Evolutionary conservation across 92 coral and sea anemone genomes (phyloP).

Genomic region (Montipora capitata): DNA sequence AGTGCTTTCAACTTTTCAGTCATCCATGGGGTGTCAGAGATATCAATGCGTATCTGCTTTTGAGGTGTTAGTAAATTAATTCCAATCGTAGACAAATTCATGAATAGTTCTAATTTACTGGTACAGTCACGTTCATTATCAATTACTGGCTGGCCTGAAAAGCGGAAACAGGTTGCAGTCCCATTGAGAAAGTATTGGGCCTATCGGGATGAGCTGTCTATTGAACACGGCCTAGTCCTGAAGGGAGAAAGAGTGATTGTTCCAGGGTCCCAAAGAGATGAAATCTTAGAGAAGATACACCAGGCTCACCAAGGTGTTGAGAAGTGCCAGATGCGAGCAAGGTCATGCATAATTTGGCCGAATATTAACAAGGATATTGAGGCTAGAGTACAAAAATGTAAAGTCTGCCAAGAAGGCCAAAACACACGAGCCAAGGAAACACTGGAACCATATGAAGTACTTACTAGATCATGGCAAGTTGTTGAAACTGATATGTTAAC

Average conservation of each 20-base stretch:
- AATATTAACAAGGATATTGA: not conserved
- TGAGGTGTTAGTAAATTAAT: too few species aligned
- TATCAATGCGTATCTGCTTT: too few species aligned
- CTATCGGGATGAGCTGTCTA: conserved; percentile 5
- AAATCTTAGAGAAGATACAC: conserved; percentile 11
- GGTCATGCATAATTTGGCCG: not conserved
- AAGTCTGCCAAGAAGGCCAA: not conserved
- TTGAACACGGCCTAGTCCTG: conserved; percentile 12
- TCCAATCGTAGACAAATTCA: too few species aligned
- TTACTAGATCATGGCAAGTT: too few species aligned
- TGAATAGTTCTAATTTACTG: too few species aligned
- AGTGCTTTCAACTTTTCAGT: too few species aligned
- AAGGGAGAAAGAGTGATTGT: conserved; percentile 28
- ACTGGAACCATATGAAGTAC: too few species aligned
- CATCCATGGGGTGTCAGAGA: too few species aligned
- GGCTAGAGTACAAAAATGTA: not conserved
- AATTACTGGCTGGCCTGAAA: conserved; percentile 5
- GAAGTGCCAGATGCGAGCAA: conserved; percentile 13
- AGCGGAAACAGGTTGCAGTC: not conserved
- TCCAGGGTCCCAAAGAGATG: conserved; percentile 11
- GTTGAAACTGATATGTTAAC: too few species aligned
- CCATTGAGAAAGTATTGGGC: not conserved
- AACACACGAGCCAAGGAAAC: not conserved
- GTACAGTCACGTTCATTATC: too few species aligned
- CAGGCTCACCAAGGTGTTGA: conserved; percentile 8